A percentile compares a stretch with the other conserved stretches of the same genome.
Conservation (phyloP, 2,797 vertebrate genomes). For the Tadarida brasiliensis region DNA sequence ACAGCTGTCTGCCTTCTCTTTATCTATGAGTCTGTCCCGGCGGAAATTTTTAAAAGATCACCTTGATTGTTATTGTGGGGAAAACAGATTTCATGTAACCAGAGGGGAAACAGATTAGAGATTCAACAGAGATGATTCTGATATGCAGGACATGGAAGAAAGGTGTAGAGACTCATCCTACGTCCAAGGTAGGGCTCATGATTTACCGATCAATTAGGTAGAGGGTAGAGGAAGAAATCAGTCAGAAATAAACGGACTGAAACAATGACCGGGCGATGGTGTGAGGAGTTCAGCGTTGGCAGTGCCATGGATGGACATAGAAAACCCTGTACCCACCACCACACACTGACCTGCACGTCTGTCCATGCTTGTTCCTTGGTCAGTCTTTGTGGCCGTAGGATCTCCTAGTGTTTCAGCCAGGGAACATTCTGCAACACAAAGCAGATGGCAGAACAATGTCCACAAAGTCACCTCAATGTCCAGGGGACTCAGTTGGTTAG, state of each 20-base stretch:
- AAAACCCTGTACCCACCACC: neutral
- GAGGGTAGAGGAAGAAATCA: neutral
- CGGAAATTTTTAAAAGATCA: neutral
- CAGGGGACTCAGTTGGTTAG: neutral
- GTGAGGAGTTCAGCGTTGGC: neutral
- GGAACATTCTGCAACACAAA: neutral
- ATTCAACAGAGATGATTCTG: neutral
- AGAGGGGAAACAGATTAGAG: neutral
- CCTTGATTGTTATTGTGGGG: neutral
- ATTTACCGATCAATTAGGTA: neutral
- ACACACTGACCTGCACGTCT: neutral
- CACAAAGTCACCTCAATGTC: rapidly evolving
- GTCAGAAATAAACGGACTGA: neutral
- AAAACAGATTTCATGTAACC: no score
- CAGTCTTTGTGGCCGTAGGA: rapidly evolving
- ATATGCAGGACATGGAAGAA: neutral
- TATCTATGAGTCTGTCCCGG: no score
- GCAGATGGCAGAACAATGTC: neutral
- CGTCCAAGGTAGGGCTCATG: neutral
- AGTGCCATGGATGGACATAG: neutral
- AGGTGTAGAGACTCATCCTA: neutral
- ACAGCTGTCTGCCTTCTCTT: no score
- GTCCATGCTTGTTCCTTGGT: neutral
- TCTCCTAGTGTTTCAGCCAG: neutral
- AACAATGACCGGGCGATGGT: neutral